Base-by-base conservation (phyloP, 1,140 invertebrate species). In the Arctopsyche grandis region DNA sequence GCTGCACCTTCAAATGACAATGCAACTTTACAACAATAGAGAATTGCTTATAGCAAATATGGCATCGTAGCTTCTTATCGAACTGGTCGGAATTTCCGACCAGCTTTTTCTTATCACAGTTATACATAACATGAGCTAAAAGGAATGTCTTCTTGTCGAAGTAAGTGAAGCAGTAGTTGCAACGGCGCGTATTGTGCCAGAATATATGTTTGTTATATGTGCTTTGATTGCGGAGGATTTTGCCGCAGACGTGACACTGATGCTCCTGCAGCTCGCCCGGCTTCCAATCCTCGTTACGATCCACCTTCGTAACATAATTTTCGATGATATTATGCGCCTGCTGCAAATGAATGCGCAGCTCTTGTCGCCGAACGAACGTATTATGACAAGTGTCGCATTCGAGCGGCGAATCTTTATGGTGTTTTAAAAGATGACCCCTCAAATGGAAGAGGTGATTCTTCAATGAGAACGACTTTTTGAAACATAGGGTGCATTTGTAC, bases 111-210 rank as follows among this genome's bases (percentile, higher is more conserved):
- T 87, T 87, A 0, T 86, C 86, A 77, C 88, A 89, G 58, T 84
- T 85, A 77, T 88, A 88, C 0, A 84, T 80, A 3, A 88, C 77
- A 79, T 89, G 88, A 0, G 87, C 87, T 78, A 88, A 86, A 14
- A 88, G 80, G 81, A 88, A 88, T 19, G 84, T 82, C n/a, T 85
- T 83, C 5, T 84, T 83, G 76, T 84, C 86, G 80, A 89, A 89
- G 79, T 87, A 88, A 38, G 88, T 85, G 56, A 86, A 88, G 76
- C 88, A 89, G 77, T 89, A 89, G 82, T 88, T 89, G 83, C 88
- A 89, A 21, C 87, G 80, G 7, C 88, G 82, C 0, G 86, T 84
- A 69, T 89, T 89, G 82, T 89, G 88, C 73, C 86, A 88, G 71
- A 88, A 86, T 26, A 89, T 82, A 78, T 89, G 88, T 26, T 87